Percentiles rank a stretch among this genome's conserved stretches.
Evolutionary conservation across 2,797 vertebrate species (phyloP).

Genomic region (Coranthus polyacanthus): DNA sequence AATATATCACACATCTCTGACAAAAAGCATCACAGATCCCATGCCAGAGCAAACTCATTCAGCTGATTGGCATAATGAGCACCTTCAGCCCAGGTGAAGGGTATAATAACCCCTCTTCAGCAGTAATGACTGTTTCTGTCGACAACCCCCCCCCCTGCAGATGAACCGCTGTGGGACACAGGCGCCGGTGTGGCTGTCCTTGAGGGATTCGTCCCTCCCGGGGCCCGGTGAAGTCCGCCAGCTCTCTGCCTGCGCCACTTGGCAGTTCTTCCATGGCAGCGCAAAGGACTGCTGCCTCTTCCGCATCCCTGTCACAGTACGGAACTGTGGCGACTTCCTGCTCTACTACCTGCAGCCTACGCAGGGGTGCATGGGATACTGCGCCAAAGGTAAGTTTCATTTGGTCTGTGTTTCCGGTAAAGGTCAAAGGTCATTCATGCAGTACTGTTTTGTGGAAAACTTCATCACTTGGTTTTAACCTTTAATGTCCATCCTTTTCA

Average conservation of each 20-base stretch:
- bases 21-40: no score
- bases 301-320: constrained; percentile 78
- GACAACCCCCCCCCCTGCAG: constrained; percentile 51
- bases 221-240: constrained; percentile 72
- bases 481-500: no score
- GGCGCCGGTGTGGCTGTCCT: constrained; percentile 84
- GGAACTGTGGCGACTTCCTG: constrained; percentile 83
- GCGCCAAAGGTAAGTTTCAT: constrained; percentile 77
- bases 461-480: no score
- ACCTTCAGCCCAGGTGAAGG: constrained; percentile 45
- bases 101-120: constrained; percentile 36
- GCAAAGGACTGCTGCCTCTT: constrained; percentile 86
- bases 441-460: no score
- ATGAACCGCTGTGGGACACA: constrained; percentile 90
- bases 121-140: constrained; percentile 54
- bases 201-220: constrained; percentile 78
- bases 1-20: not conserved
- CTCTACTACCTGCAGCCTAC: constrained; percentile 86
- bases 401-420: not conserved
- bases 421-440: not conserved
- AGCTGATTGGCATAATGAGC: constrained; percentile 42
- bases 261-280: constrained; percentile 82
- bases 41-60: no score
- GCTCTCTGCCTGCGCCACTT: constrained; percentile 83
- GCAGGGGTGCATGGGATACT: constrained; percentile 88